A percentile compares a stretch with the other conserved stretches of the same genome.
These are phyloP conservation scores for Nomada fucata DNA, from an alignment of 2,888 invertebrate species.

Conservation along the genomic window DNA sequence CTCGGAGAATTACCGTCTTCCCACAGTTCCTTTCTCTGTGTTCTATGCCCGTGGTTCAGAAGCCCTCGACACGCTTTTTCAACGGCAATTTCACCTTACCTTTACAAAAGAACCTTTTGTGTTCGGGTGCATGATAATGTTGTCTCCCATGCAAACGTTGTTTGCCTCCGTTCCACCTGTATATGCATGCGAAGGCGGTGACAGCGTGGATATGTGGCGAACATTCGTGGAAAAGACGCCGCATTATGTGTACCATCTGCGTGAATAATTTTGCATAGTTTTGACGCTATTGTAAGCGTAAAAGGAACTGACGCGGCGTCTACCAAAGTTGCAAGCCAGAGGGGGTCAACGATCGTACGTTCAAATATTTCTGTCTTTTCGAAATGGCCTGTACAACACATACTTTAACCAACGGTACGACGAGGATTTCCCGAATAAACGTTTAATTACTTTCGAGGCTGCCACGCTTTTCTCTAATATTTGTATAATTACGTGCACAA, in stretches of 20 bases:
- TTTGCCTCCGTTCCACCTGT: slow-evolving; percentile 38
- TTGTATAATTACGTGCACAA: too few relatives aligned
- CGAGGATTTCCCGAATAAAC: too few relatives aligned
- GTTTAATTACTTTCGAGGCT: too few relatives aligned
- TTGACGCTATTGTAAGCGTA: slow-evolving; percentile 1
- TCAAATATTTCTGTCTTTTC: not conserved
- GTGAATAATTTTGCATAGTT: slow-evolving; percentile 67
- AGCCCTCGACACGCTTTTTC: slow-evolving; percentile 70
- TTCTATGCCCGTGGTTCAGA: slow-evolving; percentile 57
- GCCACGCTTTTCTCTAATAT: too few relatives aligned
- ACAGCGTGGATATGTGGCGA: not conserved
- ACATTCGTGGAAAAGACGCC: not conserved
- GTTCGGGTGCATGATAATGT: slow-evolving; percentile 75
- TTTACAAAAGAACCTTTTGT: slow-evolving; percentile 70
- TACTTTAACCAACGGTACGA: too few relatives aligned
- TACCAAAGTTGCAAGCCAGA: slow-evolving; percentile 36
- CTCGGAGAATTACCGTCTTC: slow-evolving; percentile 51
- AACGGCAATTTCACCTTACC: slow-evolving; percentile 60
- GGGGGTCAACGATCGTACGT: slow-evolving; percentile 36
- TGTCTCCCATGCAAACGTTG: slow-evolving; percentile 53
- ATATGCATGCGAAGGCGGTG: not conserved
- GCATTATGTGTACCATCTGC: slow-evolving; percentile 7
- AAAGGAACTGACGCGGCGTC: slow-evolving; percentile 44
- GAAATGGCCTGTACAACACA: too few relatives aligned
- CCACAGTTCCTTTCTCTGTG: slow-evolving; percentile 52